These are phyloP conservation scores for Trematomus loennbergii DNA, from an alignment of 2,113 vertebrate species.

Conservation along the genomic window DNA sequence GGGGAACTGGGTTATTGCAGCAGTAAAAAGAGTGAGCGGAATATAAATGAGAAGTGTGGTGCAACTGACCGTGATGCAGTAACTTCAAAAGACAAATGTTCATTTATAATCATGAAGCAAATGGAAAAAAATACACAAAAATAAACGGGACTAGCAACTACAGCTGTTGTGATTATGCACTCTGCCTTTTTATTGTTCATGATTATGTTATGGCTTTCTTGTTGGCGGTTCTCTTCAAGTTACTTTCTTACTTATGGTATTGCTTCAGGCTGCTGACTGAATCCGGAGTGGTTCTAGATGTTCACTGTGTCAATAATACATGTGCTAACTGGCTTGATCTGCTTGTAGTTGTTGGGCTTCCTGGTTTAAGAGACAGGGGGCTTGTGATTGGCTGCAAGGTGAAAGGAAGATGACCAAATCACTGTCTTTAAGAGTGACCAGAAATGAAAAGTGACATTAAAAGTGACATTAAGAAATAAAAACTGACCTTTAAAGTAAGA, in stretches of 20 bases:
- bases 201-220: not conserved
- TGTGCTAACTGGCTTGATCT: not conserved
- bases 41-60: not conserved
- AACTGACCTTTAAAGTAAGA: not conserved
- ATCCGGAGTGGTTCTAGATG: not conserved
- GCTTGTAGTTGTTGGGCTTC: not conserved
- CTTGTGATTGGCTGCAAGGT: not conserved
- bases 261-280: not conserved
- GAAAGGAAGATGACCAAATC: not conserved
- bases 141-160: not conserved
- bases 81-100: not conserved
- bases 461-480: not conserved
- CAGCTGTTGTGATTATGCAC: not conserved
- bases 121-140: not conserved
- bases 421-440: not conserved
- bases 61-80: constrained; percentile 9
- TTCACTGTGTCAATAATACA: not conserved
- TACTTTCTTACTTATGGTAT: not conserved
- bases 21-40: not conserved
- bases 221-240: not conserved
- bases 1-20: constrained; percentile 31
- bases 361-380: too few species aligned
- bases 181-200: not conserved
- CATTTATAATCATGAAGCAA: constrained; percentile 30
- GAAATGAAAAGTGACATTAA: too few species aligned